A percentile compares a stretch with the other conserved stretches of the same genome.
Evolutionary conservation across 2,113 vertebrate species (phyloP).

Genomic region (Lichenostomus cassidix): DNA sequence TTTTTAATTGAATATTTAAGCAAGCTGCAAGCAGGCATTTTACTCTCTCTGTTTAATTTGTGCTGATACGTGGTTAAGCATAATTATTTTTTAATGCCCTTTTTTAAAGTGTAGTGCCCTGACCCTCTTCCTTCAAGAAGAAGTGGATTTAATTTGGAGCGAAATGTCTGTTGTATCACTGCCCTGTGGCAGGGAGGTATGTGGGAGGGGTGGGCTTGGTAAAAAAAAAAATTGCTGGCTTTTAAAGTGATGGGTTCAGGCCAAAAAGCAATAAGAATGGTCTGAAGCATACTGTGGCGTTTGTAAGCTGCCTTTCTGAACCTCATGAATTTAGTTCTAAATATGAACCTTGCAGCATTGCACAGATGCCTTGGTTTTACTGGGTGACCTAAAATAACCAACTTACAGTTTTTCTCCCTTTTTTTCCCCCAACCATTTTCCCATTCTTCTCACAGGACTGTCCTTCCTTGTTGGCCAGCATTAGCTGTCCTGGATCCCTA

Average conservation of each 20-base stretch:
- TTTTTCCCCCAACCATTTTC: accelerated
- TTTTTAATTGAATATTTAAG: conserved; percentile 37
- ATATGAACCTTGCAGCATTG: background rate
- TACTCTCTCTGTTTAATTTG: conserved; percentile 20
- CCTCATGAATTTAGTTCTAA: background rate
- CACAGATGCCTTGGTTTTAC: background rate
- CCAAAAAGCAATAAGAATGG: background rate
- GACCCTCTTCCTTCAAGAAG: background rate
- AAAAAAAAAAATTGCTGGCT: background rate
- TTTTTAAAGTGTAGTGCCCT: background rate
- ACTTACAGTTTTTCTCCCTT: background rate
- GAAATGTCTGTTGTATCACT: background rate
- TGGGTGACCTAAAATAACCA: conserved; percentile 10
- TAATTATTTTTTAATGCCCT: conserved; percentile 42
- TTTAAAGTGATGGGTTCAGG: background rate
- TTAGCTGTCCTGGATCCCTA: background rate
- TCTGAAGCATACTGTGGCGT: background rate
- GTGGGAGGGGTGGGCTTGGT: background rate
- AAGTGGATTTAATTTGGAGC: conserved; percentile 2
- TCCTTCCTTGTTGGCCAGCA: background rate
- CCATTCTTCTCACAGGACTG: background rate
- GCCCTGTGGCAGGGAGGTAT: background rate
- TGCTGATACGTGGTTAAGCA: background rate
- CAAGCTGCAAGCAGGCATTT: background rate
- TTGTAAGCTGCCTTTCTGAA: conserved; percentile 12